These are phyloP conservation scores for Gracilinanus agilis DNA, from an alignment of 2,113 vertebrate species.

Conservation along the genomic window DNA sequence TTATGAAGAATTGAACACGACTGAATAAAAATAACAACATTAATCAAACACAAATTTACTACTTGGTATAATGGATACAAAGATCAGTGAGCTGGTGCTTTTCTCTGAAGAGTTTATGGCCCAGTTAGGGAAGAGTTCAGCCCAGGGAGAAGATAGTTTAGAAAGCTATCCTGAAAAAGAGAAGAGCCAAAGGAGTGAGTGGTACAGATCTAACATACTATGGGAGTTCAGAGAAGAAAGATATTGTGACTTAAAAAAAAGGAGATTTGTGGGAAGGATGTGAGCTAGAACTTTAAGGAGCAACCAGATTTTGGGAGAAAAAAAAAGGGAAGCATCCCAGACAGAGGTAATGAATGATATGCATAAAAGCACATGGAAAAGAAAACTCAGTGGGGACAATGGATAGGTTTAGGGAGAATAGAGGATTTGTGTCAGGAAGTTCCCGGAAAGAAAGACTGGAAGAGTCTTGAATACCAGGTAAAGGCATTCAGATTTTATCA, in stretches of 20 bases:
- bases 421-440: not conserved
- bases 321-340: not conserved
- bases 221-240: not conserved
- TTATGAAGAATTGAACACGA: too few species aligned
- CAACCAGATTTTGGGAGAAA: not conserved
- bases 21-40: not conserved
- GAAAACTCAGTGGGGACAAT: not conserved
- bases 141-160: not conserved
- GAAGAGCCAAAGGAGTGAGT: not conserved
- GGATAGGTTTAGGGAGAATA: not conserved
- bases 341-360: not conserved
- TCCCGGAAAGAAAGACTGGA: not conserved
- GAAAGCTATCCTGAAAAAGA: not conserved
- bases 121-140: not conserved
- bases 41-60: not conserved
- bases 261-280: not conserved
- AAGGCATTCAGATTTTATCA: not conserved
- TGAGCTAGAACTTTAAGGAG: not conserved
- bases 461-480: not conserved
- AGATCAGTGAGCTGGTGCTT: not conserved
- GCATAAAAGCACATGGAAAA: not conserved
- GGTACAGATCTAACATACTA: not conserved
- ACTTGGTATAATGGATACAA: not conserved
- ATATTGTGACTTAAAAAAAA: not conserved
- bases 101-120: not conserved